Evolutionary conservation across 2,888 invertebrate species (phyloP).

Genomic region (Metalampra italica): DNA sequence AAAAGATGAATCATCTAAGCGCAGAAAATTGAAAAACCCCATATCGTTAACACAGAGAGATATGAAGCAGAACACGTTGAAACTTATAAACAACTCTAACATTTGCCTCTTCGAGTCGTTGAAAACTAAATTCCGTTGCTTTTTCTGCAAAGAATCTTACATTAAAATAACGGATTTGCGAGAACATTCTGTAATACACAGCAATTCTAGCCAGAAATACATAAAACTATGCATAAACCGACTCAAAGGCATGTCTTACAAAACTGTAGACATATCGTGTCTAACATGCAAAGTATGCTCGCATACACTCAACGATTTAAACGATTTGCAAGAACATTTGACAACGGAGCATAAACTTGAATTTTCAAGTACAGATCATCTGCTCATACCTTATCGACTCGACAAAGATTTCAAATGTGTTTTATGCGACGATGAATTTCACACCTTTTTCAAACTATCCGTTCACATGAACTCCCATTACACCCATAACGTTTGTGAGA

Average conservation of each 20-base stretch:
- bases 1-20: background rate
- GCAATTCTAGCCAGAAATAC: slow-evolving; percentile 22
- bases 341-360: slow-evolving; percentile 25
- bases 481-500: slow-evolving; percentile 41
- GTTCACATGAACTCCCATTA: slow-evolving; percentile 47
- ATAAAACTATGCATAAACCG: slow-evolving; percentile 25
- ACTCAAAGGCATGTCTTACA: slow-evolving; percentile 31
- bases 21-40: background rate
- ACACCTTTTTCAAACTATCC: slow-evolving; percentile 31
- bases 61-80: slow-evolving; percentile 35
- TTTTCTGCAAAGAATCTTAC: slow-evolving; percentile 34
- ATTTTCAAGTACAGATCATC: slow-evolving; percentile 27
- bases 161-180: slow-evolving; percentile 31
- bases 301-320: slow-evolving; percentile 21
- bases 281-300: slow-evolving; percentile 39
- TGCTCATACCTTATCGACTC: slow-evolving; percentile 40
- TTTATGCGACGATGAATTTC: slow-evolving; percentile 30
- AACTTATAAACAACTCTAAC: slow-evolving; percentile 46
- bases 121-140: slow-evolving; percentile 42
- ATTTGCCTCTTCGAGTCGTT: slow-evolving; percentile 43
- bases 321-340: slow-evolving; percentile 33
- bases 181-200: slow-evolving; percentile 32
- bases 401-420: slow-evolving; percentile 31
- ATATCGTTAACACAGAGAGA: slow-evolving; percentile 15
- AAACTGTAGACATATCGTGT: slow-evolving; percentile 44